These are phyloP conservation scores for Tragelaphus scriptus DNA, from an alignment of 2,113 vertebrate genomes.

Conservation along the genomic window DNA sequence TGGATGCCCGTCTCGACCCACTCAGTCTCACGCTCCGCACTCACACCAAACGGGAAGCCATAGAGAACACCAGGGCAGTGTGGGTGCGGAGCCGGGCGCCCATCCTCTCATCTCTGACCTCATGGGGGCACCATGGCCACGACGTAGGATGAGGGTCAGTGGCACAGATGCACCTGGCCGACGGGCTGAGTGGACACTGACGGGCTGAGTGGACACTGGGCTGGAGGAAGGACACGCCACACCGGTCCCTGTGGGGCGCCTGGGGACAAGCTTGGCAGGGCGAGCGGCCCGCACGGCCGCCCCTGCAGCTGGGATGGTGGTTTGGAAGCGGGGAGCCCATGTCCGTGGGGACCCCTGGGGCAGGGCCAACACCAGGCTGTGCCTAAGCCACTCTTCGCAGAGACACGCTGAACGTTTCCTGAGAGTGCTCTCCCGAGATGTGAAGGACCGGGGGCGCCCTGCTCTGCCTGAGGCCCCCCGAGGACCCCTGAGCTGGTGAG, in stretches of 20 bases:
- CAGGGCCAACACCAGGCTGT: neutral
- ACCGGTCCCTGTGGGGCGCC: rapidly evolving
- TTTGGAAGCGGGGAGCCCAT: neutral
- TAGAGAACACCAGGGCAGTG: rapidly evolving
- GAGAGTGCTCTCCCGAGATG: neutral
- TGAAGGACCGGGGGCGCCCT: rapidly evolving
- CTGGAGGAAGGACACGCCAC: neutral
- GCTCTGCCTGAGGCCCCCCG: rapidly evolving
- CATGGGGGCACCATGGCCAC: neutral
- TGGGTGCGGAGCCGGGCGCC: rapidly evolving
- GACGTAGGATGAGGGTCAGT: neutral
- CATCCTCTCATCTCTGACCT: neutral
- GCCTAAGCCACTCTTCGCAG: neutral
- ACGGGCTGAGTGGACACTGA: neutral
- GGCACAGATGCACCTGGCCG: neutral
- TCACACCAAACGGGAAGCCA: neutral
- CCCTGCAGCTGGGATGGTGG: neutral
- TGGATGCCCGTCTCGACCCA: rapidly evolving
- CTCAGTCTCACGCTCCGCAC: rapidly evolving
- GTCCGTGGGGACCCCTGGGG: neutral
- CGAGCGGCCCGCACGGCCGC: neutral
- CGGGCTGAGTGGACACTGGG: neutral
- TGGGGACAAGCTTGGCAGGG: rapidly evolving
- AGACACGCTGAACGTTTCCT: neutral
- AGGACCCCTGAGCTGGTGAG: rapidly evolving